phyloP scores from a whole-genome alignment of 2,888 invertebrate species.

The Drosophila emarginata region DNA sequence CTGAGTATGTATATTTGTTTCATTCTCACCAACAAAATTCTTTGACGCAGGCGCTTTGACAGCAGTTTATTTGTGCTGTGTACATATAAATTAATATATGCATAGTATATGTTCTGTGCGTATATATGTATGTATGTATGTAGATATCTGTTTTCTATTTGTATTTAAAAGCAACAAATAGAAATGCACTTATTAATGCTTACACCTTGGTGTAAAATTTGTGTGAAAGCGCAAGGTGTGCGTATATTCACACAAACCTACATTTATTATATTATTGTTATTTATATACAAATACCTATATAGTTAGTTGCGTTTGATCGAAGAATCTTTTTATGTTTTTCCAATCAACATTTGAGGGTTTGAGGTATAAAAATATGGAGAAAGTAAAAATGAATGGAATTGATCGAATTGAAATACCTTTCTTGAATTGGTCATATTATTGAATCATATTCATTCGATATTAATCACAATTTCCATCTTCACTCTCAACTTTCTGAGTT shows the following conservation, averaged over 20 bases:
- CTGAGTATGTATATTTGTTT: conserved; percentile 33
- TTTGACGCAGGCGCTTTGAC: conserved; percentile 49
- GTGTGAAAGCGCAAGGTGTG: conserved; percentile 29
- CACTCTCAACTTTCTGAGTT: too few species aligned
- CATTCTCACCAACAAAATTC: conserved; percentile 32
- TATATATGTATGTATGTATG: conserved; percentile 11
- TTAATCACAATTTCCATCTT: too few species aligned
- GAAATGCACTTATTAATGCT: conserved; percentile 39
- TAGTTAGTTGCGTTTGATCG: too few species aligned
- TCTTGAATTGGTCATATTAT: too few species aligned
- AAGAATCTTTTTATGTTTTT: too few species aligned
- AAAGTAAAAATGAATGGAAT: too few species aligned
- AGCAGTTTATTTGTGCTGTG: conserved; percentile 55
- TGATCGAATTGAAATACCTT: too few species aligned
- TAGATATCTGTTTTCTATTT: conserved; percentile 4
- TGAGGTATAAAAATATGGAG: too few species aligned
- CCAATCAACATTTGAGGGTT: too few species aligned
- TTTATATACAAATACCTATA: too few species aligned
- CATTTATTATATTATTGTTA: too few species aligned
- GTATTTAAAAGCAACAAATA: background rate
- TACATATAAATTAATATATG: conserved; percentile 2
- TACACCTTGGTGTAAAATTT: conserved; percentile 27
- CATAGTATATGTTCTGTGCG: background rate
- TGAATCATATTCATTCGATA: too few species aligned
- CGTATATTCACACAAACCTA: background rate